Evolutionary conservation across 1,140 invertebrate genomes (phyloP).

Genomic region (Psilanteris sp.): DNA sequence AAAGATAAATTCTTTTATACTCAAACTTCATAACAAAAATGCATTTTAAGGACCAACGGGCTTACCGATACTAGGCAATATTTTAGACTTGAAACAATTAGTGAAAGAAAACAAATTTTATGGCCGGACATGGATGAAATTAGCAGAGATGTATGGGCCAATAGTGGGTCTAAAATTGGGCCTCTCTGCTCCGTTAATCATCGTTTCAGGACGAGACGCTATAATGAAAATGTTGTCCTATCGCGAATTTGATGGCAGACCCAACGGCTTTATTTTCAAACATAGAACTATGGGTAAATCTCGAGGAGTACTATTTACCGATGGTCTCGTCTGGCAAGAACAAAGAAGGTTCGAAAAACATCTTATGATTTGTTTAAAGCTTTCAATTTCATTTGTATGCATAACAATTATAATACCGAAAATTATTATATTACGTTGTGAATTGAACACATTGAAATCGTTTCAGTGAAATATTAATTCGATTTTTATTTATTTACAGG

Average conservation of each 20-base stretch:
- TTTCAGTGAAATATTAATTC: too few species aligned
- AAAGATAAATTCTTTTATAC: too few species aligned
- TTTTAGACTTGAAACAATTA: slow-evolving; percentile 69
- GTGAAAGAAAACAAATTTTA: slow-evolving; percentile 69
- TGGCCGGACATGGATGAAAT: slow-evolving; percentile 63
- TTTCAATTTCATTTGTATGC: too few species aligned
- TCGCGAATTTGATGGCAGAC: slow-evolving; percentile 75
- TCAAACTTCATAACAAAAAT: too few species aligned
- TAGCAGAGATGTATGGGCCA: slow-evolving; percentile 72
- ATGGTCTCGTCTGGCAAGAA: slow-evolving; percentile 72
- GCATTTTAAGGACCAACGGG: slow-evolving; percentile 66
- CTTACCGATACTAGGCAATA: slow-evolving; percentile 74
- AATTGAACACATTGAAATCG: too few species aligned
- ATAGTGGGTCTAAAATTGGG: slow-evolving; percentile 71
- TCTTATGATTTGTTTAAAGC: too few species aligned
- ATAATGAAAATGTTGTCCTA: slow-evolving; percentile 70
- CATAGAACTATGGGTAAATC: slow-evolving; percentile 66
- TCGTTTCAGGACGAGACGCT: slow-evolving; percentile 71
- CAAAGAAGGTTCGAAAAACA: slow-evolving; percentile 76
- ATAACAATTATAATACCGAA: too few species aligned
- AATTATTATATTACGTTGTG: too few species aligned
- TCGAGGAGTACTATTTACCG: slow-evolving; percentile 73
- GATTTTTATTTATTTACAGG: slow-evolving; percentile 64
- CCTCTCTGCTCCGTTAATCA: slow-evolving; percentile 65
- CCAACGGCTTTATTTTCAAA: slow-evolving; percentile 66